Conservation (phyloP, 2,888 invertebrate species). For the Onchidella celtica region DNA sequence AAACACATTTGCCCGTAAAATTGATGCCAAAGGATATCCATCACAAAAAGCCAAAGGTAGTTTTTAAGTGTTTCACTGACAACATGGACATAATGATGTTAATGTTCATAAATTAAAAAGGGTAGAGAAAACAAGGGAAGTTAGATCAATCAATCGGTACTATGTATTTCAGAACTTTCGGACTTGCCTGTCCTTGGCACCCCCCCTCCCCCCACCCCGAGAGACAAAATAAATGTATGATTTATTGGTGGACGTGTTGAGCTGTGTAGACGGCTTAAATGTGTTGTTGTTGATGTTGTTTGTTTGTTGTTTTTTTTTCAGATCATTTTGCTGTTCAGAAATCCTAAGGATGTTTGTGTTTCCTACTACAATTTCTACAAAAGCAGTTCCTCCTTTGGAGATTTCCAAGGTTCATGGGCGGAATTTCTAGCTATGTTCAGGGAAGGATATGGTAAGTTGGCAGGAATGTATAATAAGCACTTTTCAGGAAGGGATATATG, state of each 20-base stretch:
- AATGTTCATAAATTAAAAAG: background rate
- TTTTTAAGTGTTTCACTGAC: too few species aligned
- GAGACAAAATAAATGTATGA: too few species aligned
- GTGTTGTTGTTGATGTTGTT: too few species aligned
- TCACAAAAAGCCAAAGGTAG: constrained; percentile 60
- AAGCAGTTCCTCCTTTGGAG: constrained; percentile 75
- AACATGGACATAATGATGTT: background rate
- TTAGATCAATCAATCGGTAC: too few species aligned
- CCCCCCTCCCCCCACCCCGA: too few species aligned
- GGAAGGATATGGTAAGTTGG: constrained; percentile 73
- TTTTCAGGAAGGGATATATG: too few species aligned
- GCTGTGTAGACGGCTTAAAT: too few species aligned
- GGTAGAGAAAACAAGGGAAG: constrained; percentile 11
- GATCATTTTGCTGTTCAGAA: constrained; percentile 83
- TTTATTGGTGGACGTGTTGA: too few species aligned
- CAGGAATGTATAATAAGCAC: too few species aligned
- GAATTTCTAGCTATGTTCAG: constrained; percentile 79
- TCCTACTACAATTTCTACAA: constrained; percentile 88
- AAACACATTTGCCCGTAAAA: constrained; percentile 73
- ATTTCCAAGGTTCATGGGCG: constrained; percentile 78
- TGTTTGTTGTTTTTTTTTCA: constrained; percentile 54
- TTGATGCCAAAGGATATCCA: constrained; percentile 61
- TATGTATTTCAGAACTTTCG: too few species aligned
- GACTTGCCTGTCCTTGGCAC: too few species aligned
- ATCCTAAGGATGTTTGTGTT: constrained; percentile 91